phyloP scores from a whole-genome alignment of 92 coral and sea anemone genomes.

The Heliopora coerulea region DNA sequence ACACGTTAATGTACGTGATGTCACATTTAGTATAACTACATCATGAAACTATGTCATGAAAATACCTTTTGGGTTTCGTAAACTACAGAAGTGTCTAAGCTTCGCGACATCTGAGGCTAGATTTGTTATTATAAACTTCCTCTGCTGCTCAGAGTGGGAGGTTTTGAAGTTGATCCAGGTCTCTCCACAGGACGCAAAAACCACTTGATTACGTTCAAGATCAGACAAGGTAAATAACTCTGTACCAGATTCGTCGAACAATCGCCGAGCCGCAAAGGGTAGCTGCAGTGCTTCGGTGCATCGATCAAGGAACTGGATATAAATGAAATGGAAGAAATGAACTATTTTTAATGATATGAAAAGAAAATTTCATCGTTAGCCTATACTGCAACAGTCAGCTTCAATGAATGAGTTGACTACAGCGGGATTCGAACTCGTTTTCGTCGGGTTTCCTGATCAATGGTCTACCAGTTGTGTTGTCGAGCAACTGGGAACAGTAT shows the following conservation, averaged over 20 bases:
- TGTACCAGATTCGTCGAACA: conserved; percentile 71
- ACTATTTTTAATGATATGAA: neutral
- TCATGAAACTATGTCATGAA: too few species aligned
- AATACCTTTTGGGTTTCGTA: conserved; percentile 80
- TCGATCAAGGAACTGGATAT: conserved; percentile 74
- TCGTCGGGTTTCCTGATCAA: too few species aligned
- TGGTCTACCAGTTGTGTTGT: too few species aligned
- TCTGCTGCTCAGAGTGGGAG: conserved; percentile 89
- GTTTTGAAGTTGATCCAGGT: conserved; percentile 86
- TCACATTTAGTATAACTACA: too few species aligned
- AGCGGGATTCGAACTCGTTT: too few species aligned
- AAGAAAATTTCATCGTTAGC: too few species aligned
- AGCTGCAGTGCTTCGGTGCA: conserved; percentile 85
- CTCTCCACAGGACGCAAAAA: conserved; percentile 88
- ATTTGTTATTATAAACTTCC: conserved; percentile 76
- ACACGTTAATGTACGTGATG: too few species aligned
- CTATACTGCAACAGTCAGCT: too few species aligned
- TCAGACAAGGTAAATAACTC: conserved; percentile 65
- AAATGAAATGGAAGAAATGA: neutral
- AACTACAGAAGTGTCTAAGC: conserved; percentile 72
- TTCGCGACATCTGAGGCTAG: conserved; percentile 86
- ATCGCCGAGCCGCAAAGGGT: conserved; percentile 86
- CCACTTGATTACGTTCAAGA: conserved; percentile 78
- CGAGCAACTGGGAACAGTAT: too few species aligned
- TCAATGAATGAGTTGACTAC: neutral